Evolutionary conservation across 2,888 invertebrate genomes (phyloP), one percentile per base, ranked within the genome.

Genomic region (Aspidiotus rigidus): DNA sequence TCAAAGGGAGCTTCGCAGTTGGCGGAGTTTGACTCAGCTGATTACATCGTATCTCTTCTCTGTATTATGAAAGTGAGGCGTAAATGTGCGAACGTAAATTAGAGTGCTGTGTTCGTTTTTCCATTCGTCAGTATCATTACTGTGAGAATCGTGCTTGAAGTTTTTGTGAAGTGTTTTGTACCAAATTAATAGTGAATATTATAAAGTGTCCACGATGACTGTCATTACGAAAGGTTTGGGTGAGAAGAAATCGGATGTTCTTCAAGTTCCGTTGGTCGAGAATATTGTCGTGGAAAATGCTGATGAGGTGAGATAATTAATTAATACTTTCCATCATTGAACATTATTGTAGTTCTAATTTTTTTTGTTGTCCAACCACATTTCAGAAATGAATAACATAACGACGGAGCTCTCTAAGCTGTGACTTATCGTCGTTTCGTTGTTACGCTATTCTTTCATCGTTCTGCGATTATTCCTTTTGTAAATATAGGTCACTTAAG

Each of bases 201-300:
- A 49, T 39, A 41, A 55, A 40, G 41, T 28, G 41, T 40, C n/a
- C 72, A 81, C 76, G 73, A 92, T 92, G 91, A 91, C 91, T 72
- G 85, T 91, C 77, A 81, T 91, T 75, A 87, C 87, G 8, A 90
- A 89, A 78, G 84, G 87, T 41, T 83, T 85, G 72, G 81, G 84
- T 67, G 85, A 87, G 73, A 88, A 88, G 79, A 89, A 89, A 79
- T 79, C 77, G 61, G 85, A 86, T 74, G 86, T 84, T 80, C 80
- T 83, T 74, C 83, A 83, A 75, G 80, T 84, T 74, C 87, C 88
- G 63, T 78, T 88, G 74, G 85, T 86, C 56, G 81, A 82, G 69
- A 80, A 81, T 74, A 80, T 81, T 71, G 78, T 78, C 72, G 75
- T 78, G 69, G 77, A 74, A 59, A 69, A 71, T 28, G 55, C 71